Conservation (phyloP, 1,140 invertebrate species). For the Acromyrmex echinatior region DNA sequence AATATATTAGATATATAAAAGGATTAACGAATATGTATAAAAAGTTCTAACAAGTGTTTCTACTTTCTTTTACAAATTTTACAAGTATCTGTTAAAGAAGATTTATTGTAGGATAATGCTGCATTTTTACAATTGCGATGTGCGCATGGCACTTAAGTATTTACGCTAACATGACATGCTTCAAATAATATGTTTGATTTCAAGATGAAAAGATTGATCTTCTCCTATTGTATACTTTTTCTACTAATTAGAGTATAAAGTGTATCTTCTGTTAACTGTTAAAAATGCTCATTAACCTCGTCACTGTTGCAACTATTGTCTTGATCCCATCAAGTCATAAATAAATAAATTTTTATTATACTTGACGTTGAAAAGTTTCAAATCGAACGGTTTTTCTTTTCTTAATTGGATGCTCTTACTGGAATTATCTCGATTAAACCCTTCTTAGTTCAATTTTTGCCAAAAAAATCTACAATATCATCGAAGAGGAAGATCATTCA, state of each 20-base stretch:
- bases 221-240: slow-evolving; percentile 62
- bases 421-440: not conserved
- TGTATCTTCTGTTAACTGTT: slow-evolving; percentile 42
- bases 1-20: not conserved
- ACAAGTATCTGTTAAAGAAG: slow-evolving; percentile 3
- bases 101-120: not conserved
- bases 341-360: slow-evolving; percentile 47
- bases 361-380: not conserved
- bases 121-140: not conserved
- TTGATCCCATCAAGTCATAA: slow-evolving; percentile 10
- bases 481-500: not conserved
- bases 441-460: not conserved
- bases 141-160: not conserved
- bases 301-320: not conserved
- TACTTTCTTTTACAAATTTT: slow-evolving; percentile 1
- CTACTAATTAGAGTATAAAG: slow-evolving; percentile 56
- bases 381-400: slow-evolving; percentile 1
- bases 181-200: slow-evolving; percentile 38
- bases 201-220: slow-evolving; percentile 38
- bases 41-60: not conserved
- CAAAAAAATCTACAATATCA: slow-evolving; percentile 2
- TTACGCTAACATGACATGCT: slow-evolving; percentile 6
- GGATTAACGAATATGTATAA: not conserved
- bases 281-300: slow-evolving; percentile 55
- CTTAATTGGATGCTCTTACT: slow-evolving; percentile 46